Evolutionary conservation across 2,113 vertebrate species (phyloP).

Genomic region (Catharus fuscescens): DNA sequence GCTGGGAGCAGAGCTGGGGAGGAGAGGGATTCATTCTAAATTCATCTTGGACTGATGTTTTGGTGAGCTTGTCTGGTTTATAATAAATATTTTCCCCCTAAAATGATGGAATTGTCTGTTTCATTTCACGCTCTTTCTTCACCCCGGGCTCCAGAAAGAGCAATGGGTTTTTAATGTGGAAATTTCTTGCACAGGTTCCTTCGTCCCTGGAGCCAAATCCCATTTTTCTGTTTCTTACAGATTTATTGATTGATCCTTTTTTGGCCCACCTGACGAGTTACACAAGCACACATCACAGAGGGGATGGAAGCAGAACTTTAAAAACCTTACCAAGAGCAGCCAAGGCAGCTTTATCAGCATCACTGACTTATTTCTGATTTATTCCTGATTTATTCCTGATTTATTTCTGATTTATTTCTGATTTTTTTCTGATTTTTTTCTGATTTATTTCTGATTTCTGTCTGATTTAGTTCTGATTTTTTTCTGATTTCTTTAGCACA

Average conservation of each 20-base stretch:
- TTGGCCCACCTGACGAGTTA: conserved; percentile 70
- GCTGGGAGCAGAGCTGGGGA: not conserved
- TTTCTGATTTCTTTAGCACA: conserved; percentile 36
- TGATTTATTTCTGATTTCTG: no score
- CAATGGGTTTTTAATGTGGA: conserved; percentile 81
- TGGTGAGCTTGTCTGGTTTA: conserved; percentile 69
- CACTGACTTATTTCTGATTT: not conserved
- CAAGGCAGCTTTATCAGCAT: conserved; percentile 52
- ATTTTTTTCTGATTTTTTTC: no score
- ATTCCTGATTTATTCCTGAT: no score
- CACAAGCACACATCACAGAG: conserved; percentile 56
- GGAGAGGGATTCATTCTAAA: not conserved
- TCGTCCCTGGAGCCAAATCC: conserved; percentile 69
- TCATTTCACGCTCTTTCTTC: conserved; percentile 72
- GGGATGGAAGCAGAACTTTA: conserved; percentile 27
- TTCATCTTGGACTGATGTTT: conserved; percentile 68
- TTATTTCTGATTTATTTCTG: no score
- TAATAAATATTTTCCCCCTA: conserved; percentile 74
- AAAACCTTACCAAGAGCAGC: conserved; percentile 47
- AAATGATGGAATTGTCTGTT: conserved; percentile 78
- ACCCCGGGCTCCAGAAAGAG: conserved; percentile 59
- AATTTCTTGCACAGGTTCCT: conserved; percentile 71
- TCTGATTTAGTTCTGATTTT: no score
- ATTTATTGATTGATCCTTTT: conserved; percentile 75
- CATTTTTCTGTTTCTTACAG: conserved; percentile 64